Base-by-base conservation (phyloP, 2,113 vertebrate genomes). In the Oncorhynchus mykiss region DNA sequence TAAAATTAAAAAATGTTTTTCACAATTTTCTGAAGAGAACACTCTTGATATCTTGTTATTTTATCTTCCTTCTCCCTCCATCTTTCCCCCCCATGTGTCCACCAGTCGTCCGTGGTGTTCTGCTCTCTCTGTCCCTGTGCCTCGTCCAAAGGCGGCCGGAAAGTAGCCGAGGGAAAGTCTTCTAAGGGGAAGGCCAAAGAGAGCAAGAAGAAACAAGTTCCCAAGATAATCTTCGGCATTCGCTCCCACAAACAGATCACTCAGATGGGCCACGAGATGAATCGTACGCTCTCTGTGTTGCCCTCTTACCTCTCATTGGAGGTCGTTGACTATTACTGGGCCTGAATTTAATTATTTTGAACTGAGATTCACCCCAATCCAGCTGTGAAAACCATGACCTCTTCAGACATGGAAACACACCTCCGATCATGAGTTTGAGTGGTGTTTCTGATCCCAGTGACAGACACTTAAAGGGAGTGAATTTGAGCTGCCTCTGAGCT, bases 141-240 rank as follows among this genome's bases (percentile, higher is more conserved):
- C 71, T 80, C 82, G 72, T 73, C 89, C 66, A 94, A 94, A 83
- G 54, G 77, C 0, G 49, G 1, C 0, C 24, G 67, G 87, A 91
- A 80, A 68, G 73, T 78, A 16, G 20, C 24, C 24, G 57, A 49
- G 16, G 75, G 67, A 49, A 85, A 82, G 71, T 13, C 62, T 24
- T 16, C 39, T 24, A 81, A 89, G 82, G 76, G 94, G 39, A 45
- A 45, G 9, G 39, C 11, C 39, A 45, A 45, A 12, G 39, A 45
- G 8, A 71, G 67, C 67, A 91, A 71, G 45, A 90, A 69, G 29
- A 82, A 67, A 2, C 92, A 81, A 29, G 80, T 95, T 64, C 96
- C 97, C 39, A 97, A 96, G 92, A 98, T 99, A 84, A 99, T 95
- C 91, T 99, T 99, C 81, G 97, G 97, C 82, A 99, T 97, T 0